Conservation (phyloP, 1,140 invertebrate species). For the Musca vetustissima region DNA sequence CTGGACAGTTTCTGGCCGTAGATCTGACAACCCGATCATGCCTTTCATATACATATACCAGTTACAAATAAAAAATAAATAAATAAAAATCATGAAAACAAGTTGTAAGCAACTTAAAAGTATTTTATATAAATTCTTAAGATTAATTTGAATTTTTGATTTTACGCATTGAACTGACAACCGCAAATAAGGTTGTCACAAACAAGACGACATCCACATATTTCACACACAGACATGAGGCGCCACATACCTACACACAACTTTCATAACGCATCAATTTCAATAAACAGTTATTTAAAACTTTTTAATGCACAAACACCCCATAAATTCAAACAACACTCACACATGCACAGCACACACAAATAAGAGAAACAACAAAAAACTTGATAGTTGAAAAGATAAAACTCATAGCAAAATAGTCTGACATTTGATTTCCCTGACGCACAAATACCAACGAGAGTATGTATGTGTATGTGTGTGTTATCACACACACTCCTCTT, state of each 20-base stretch:
- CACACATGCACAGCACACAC: not conserved
- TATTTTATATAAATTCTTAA: too few species aligned
- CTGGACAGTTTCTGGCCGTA: too few species aligned
- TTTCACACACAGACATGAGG: not conserved
- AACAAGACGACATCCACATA: not conserved
- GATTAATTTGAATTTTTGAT: too few species aligned
- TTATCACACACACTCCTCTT: not conserved
- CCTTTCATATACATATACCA: too few species aligned
- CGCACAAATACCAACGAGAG: not conserved
- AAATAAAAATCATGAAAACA: too few species aligned
- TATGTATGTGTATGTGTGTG: not conserved
- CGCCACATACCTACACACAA: not conserved
- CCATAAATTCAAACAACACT: not conserved
- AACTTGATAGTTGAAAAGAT: too few species aligned
- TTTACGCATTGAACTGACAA: too few species aligned
- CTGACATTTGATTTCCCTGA: slow-evolving; percentile 5
- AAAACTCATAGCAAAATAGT: not conserved
- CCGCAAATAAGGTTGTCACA: too few species aligned
- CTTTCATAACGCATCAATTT: slow-evolving; percentile 13
- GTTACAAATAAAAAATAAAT: too few species aligned
- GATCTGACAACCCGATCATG: too few species aligned
- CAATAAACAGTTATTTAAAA: slow-evolving; percentile 21
- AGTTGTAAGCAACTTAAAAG: too few species aligned
- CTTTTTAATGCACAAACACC: slow-evolving; percentile 10
- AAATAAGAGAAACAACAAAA: not conserved